Percentiles rank a stretch among this genome's conserved stretches.
Conservation (phyloP, 2,113 vertebrate genomes). For the Rhinichthys klamathensis region DNA sequence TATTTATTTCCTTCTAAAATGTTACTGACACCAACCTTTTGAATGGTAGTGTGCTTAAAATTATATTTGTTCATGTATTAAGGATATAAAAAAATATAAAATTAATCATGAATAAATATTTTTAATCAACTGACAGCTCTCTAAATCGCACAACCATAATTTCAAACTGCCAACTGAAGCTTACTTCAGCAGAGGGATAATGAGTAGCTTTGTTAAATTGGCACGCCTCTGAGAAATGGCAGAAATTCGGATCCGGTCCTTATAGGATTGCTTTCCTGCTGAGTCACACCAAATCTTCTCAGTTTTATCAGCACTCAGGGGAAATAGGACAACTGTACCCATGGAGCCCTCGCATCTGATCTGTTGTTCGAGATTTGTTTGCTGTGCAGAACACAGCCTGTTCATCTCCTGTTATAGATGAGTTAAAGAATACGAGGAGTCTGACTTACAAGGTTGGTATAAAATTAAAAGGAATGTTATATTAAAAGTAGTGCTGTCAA, state of each 20-base stretch:
- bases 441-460: conserved; percentile 33
- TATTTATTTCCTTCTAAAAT: not conserved
- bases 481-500: too few species aligned
- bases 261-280: not conserved
- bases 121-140: not conserved
- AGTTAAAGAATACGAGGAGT: conserved; percentile 41
- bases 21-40: not conserved
- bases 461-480: conserved; percentile 58
- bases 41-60: not conserved
- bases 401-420: conserved; percentile 51
- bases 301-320: not conserved
- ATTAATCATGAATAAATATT: not conserved
- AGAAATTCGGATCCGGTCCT: not conserved
- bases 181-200: not conserved
- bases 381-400: conserved; percentile 42
- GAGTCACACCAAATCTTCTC: conserved; percentile 19
- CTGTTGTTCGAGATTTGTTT: conserved; percentile 36
- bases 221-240: not conserved
- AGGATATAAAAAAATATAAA: not conserved
- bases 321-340: conserved; percentile 15
- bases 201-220: conserved; percentile 6
- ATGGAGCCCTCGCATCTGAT: conserved; percentile 42
- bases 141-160: not conserved
- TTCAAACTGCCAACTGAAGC: not conserved
- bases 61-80: not conserved